phyloP scores from a whole-genome alignment of 2,888 invertebrate genomes.

The Orthonychiurus folsomi region DNA sequence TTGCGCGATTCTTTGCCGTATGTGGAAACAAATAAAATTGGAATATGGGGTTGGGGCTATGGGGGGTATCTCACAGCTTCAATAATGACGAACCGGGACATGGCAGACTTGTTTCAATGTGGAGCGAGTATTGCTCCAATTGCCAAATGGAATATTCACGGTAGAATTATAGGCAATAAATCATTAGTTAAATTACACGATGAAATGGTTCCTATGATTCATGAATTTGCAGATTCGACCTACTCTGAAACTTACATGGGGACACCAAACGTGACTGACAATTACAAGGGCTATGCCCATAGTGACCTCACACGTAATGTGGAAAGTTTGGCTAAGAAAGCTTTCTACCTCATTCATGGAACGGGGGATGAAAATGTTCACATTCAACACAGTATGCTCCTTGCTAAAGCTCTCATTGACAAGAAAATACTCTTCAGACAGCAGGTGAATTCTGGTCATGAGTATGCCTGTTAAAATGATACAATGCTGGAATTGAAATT shows the following conservation, averaged over 20 bases:
- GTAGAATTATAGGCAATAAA: slow-evolving; percentile 57
- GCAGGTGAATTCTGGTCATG: slow-evolving; percentile 70
- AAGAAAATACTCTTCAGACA: slow-evolving; percentile 82
- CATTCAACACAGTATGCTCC: slow-evolving; percentile 85
- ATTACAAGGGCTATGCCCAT: slow-evolving; percentile 82
- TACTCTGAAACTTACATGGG: slow-evolving; percentile 96
- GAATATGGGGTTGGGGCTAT: slow-evolving; percentile 95
- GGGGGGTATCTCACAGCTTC: slow-evolving; percentile 88
- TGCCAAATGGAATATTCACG: slow-evolving; percentile 90
- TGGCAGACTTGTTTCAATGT: slow-evolving; percentile 76
- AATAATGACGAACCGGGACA: slow-evolving; percentile 57
- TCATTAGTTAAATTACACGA: too few relatives aligned
- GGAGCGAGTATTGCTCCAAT: slow-evolving; percentile 92
- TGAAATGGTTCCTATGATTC: neutral
- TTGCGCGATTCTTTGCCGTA: slow-evolving; percentile 78
- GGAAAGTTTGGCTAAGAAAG: slow-evolving; percentile 66
- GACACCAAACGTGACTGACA: slow-evolving; percentile 76
- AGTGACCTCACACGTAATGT: slow-evolving; percentile 81
- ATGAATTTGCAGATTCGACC: slow-evolving; percentile 64
- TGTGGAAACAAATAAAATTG: slow-evolving; percentile 77
- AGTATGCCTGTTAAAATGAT: too few relatives aligned
- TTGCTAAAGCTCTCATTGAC: slow-evolving; percentile 74
- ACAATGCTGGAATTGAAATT: too few relatives aligned
- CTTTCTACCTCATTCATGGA: slow-evolving; percentile 85
- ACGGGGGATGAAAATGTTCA: slow-evolving; percentile 94